Percentiles rank a stretch among this genome's conserved stretches.
Evolutionary conservation across 2,113 vertebrate genomes (phyloP).

Genomic region (Chlorocebus sabaeus): DNA sequence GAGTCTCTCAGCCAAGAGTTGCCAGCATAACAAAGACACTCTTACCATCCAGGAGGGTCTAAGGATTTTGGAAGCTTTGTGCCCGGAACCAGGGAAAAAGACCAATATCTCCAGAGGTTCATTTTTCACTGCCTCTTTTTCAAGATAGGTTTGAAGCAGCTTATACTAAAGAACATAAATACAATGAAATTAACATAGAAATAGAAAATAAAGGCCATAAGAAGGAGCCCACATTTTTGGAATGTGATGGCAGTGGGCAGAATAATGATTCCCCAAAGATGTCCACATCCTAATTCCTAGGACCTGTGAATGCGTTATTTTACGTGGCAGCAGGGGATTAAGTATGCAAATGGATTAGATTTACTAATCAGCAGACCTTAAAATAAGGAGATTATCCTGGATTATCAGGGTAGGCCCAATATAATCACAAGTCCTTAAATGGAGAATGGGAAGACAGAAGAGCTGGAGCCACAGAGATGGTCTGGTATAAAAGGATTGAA

Average conservation of each 20-base stretch:
- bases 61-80: neutral
- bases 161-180: neutral
- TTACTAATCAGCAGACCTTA: neutral
- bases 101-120: neutral
- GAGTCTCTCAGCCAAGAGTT: neutral
- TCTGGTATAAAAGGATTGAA: neutral
- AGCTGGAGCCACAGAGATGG: neutral
- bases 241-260: neutral
- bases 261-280: neutral
- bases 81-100: neutral
- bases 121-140: neutral
- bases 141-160: neutral
- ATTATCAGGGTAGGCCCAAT: neutral
- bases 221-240: neutral
- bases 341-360: neutral
- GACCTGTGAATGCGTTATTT: neutral
- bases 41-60: neutral
- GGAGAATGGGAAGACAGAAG: neutral
- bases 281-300: neutral
- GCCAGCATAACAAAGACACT: neutral
- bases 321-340: neutral
- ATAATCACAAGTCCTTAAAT: neutral
- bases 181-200: neutral
- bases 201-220: neutral
- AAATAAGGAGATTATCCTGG: neutral